These are phyloP conservation scores for Microplitis mediator DNA, from an alignment of 1,140 invertebrate species.

Conservation along the genomic window DNA sequence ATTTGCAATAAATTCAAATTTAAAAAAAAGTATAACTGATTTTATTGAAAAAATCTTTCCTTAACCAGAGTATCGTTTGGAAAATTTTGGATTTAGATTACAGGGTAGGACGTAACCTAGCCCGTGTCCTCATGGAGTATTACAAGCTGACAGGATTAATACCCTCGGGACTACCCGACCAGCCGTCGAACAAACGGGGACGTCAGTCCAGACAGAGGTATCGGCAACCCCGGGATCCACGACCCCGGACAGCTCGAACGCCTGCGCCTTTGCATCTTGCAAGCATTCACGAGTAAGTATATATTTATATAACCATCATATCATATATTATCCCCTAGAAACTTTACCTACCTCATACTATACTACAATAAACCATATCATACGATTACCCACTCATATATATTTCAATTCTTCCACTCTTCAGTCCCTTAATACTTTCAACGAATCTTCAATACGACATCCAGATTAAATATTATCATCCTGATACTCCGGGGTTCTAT, in stretches of 20 bases:
- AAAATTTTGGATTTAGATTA: conserved; percentile 46
- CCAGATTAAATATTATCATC: no score
- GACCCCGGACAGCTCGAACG: conserved; percentile 64
- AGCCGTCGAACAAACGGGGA: conserved; percentile 61
- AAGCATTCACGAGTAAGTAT: conserved; percentile 64
- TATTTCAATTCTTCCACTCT: no score
- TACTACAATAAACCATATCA: no score
- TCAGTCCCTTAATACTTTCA: no score
- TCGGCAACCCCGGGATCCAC: conserved; percentile 61
- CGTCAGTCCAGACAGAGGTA: conserved; percentile 62
- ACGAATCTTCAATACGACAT: no score
- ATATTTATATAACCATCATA: conserved; percentile 1
- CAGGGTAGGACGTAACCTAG: conserved; percentile 78
- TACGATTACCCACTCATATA: no score
- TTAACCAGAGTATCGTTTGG: not conserved
- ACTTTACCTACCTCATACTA: not conserved
- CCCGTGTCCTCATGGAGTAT: conserved; percentile 78
- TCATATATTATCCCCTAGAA: conserved; percentile 37
- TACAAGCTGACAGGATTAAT: conserved; percentile 78
- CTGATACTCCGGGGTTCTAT: no score
- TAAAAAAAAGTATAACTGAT: not conserved
- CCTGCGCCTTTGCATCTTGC: conserved; percentile 66
- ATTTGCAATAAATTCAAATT: no score
- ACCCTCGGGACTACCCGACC: conserved; percentile 62
- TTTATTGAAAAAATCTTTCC: not conserved